Evolutionary conservation across 2,113 vertebrate genomes (phyloP).

Genomic region (Meriones unguiculatus): DNA sequence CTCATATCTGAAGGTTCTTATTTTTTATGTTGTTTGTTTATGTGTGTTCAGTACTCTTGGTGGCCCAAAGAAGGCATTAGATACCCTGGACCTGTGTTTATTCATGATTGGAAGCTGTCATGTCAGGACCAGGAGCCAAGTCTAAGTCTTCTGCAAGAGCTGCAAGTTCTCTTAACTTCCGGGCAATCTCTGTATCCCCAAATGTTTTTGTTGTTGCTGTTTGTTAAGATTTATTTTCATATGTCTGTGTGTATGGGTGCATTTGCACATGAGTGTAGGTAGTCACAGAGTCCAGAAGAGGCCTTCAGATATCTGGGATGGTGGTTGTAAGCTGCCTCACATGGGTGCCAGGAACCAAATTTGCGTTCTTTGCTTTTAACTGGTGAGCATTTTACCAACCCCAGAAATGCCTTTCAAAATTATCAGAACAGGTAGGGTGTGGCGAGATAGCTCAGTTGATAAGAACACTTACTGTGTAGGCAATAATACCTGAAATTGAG

Average conservation of each 20-base stretch:
- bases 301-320: not conserved
- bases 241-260: not conserved
- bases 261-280: not conserved
- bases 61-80: not conserved
- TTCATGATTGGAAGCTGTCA: not conserved
- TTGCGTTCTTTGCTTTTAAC: not conserved
- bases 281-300: not conserved
- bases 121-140: not conserved
- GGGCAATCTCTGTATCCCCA: not conserved
- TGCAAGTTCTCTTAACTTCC: not conserved
- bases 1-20: not conserved
- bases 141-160: not conserved
- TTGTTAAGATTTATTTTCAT: not conserved
- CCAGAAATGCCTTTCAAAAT: not conserved
- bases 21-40: not conserved
- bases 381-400: not conserved
- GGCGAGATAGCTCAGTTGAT: not conserved
- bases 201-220: too few species aligned
- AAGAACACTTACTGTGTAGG: not conserved
- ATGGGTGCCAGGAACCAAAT: not conserved
- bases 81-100: not conserved
- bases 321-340: not conserved
- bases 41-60: not conserved
- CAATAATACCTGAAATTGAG: not conserved
- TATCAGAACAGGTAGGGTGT: not conserved